phyloP scores from a whole-genome alignment of 1,140 invertebrate species.

The Drosophila seguyi region DNA sequence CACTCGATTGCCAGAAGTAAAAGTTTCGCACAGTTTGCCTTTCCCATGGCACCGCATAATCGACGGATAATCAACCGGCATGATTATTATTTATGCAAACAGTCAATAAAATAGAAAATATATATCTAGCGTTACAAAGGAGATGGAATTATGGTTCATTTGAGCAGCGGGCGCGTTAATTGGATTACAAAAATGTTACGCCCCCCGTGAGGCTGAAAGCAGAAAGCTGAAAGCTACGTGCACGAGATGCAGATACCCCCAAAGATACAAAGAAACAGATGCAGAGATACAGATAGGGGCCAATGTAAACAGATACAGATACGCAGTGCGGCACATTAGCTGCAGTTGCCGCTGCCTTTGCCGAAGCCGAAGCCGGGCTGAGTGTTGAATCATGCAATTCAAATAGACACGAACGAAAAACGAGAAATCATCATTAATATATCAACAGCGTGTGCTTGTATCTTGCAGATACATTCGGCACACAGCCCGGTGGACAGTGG shows the following conservation, averaged over 20 bases:
- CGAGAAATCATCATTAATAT: slow-evolving; percentile 83
- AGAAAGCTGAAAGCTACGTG: slow-evolving; percentile 51
- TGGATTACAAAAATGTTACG: slow-evolving; percentile 79
- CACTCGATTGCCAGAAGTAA: slow-evolving; percentile 68
- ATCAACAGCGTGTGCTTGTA: slow-evolving; percentile 71
- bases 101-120: slow-evolving; percentile 55
- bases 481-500: slow-evolving; percentile 1
- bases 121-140: slow-evolving; percentile 20
- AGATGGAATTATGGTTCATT: slow-evolving; percentile 64
- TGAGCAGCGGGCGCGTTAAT: slow-evolving; percentile 77
- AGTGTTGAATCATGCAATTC: slow-evolving; percentile 81
- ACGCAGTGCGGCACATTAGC: slow-evolving; percentile 48
- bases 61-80: background rate
- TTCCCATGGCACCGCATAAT: slow-evolving; percentile 30
- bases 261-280: slow-evolving; percentile 19
- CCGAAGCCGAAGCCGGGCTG: slow-evolving; percentile 21
- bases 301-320: slow-evolving; percentile 53
- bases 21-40: slow-evolving; percentile 48
- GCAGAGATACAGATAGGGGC: slow-evolving; percentile 23
- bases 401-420: slow-evolving; percentile 79
- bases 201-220: slow-evolving; percentile 35
- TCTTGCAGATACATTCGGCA: slow-evolving; percentile 62
- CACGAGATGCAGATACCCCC: slow-evolving; percentile 39
- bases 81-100: slow-evolving; percentile 59
- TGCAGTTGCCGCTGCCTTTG: slow-evolving; percentile 24